Conservation (phyloP, 1,140 invertebrate species). For the Zaprionus tsacasi region DNA sequence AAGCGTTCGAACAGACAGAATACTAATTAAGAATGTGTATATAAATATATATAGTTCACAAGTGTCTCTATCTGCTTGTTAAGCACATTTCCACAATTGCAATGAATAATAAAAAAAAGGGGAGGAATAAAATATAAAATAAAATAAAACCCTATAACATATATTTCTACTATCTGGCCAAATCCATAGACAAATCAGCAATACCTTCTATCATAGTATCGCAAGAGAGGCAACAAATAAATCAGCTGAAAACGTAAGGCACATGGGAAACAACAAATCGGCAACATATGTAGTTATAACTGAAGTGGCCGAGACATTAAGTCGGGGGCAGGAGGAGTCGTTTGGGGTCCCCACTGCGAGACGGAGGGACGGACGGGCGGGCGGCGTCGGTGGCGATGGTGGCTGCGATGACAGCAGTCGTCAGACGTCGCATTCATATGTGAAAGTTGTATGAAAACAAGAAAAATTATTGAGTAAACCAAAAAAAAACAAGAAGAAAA, state of each 20-base stretch:
- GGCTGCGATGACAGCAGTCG: conserved; percentile 54
- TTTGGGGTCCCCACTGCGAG: neutral
- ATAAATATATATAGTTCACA: too few relatives aligned
- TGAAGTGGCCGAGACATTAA: conserved; percentile 57
- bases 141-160: too few relatives aligned
- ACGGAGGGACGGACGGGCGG: neutral
- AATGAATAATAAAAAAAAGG: too few relatives aligned
- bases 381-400: conserved; percentile 46
- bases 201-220: neutral
- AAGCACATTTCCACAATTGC: too few relatives aligned
- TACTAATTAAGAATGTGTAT: too few relatives aligned
- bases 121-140: too few relatives aligned
- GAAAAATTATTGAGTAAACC: conserved; percentile 74
- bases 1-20: too few relatives aligned
- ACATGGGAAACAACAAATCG: conserved; percentile 26
- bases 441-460: conserved; percentile 76
- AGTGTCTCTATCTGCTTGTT: too few relatives aligned
- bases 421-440: conserved; percentile 62
- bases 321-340: conserved; percentile 9
- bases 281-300: conserved; percentile 42
- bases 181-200: neutral
- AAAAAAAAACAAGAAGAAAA: conserved; percentile 43
- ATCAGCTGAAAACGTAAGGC: conserved; percentile 3
- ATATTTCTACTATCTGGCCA: too few relatives aligned
- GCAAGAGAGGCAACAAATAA: neutral